These are phyloP conservation scores for rabbit (Oryctolagus cuniculus) DNA, from an alignment of 2,113 vertebrate species.

Conservation along the genomic window mOryCun1.1 NC_091450.1:20680001-20680500, in stretches of 20 bases:
- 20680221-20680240: neutral
- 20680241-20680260: neutral
- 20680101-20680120: neutral
- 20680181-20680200: no score
- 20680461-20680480: neutral
- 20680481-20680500: neutral
- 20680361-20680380: neutral
- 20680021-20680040: constrained; percentile 12
- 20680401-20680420: neutral
- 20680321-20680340: neutral
- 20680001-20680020: neutral
- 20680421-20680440: neutral
- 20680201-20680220: no score
- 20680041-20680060: neutral
- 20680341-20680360: neutral
- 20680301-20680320: neutral
- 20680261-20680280: neutral
- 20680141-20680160: neutral
- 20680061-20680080: neutral
- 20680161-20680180: neutral
- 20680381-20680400: neutral
- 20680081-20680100: neutral
- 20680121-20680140: neutral
- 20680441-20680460: neutral
- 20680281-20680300: neutral